Evolutionary conservation across 2,888 invertebrate species (phyloP).

Genomic region (Choreutis nemorana): DNA sequence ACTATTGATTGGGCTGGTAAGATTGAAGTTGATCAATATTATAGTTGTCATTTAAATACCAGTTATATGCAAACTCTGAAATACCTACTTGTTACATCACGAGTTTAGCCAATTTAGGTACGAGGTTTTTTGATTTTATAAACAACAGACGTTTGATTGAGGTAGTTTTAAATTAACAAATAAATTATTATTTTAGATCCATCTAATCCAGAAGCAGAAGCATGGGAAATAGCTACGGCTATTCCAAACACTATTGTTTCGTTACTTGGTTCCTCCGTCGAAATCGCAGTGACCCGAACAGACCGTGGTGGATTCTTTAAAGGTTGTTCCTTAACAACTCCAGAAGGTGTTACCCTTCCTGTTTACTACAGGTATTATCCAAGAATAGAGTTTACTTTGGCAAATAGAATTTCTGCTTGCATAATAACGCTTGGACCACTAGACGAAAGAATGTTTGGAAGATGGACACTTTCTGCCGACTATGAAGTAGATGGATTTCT

Average conservation of each 20-base stretch:
- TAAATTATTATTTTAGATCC: constrained; percentile 8
- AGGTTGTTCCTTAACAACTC: constrained; percentile 6
- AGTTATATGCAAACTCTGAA: too few species aligned
- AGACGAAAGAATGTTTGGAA: constrained; percentile 6
- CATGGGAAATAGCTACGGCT: constrained; percentile 5
- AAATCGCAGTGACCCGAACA: constrained; percentile 2
- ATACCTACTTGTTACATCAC: too few species aligned
- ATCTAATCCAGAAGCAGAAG: constrained; percentile 5
- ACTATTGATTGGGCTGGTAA: constrained; percentile 8
- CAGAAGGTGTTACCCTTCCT: constrained; percentile 8
- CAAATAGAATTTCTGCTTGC: constrained; percentile 5
- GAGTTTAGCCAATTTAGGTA: too few species aligned
- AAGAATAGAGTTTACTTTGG: constrained; percentile 3
- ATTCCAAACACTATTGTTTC: constrained; percentile 3
- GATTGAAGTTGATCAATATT: too few species aligned
- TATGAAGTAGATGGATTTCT: constrained; percentile 6
- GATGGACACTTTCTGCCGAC: constrained; percentile 5
- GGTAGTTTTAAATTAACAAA: too few species aligned
- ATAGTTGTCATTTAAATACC: too few species aligned
- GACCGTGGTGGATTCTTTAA: constrained; percentile 3
- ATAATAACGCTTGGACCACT: constrained; percentile 6
- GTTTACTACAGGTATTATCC: constrained; percentile 5
- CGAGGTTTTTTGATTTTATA: too few species aligned
- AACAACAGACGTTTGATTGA: too few species aligned
- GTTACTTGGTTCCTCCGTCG: constrained; percentile 1